phyloP scores from a whole-genome alignment of 2,888 invertebrate species.

The Branchellion lobata region DNA sequence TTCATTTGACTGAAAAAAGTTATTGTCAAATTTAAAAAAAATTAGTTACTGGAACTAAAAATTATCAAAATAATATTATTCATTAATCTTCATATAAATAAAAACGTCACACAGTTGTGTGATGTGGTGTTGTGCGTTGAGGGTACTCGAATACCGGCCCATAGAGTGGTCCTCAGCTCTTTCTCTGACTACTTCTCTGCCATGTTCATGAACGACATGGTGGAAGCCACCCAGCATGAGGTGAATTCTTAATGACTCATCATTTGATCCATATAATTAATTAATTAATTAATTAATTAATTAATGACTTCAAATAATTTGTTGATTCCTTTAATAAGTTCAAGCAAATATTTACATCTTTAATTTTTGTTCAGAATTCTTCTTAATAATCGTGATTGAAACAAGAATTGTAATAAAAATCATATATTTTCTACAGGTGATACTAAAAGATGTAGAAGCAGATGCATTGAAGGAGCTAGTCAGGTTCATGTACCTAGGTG shows the following conservation, averaged over 20 bases:
- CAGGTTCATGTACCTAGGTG: constrained; percentile 87
- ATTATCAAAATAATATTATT: not conserved
- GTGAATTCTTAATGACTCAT: too few relatives aligned
- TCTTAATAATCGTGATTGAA: too few relatives aligned
- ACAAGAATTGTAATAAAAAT: too few relatives aligned
- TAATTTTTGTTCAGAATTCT: too few relatives aligned
- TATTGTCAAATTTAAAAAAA: constrained; percentile 3
- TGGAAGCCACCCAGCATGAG: constrained; percentile 70
- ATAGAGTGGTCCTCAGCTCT: constrained; percentile 83
- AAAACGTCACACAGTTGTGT: constrained; percentile 67
- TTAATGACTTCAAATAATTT: not conserved
- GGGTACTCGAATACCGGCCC: constrained; percentile 72
- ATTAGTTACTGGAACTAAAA: not conserved
- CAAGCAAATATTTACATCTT: too few relatives aligned
- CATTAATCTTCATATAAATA: not conserved
- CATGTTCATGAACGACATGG: not conserved
- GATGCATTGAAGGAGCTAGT: constrained; percentile 81
- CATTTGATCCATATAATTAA: not conserved
- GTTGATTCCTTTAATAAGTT: too few relatives aligned
- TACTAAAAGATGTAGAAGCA: constrained; percentile 78
- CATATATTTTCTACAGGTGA: too few relatives aligned
- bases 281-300: not conserved
- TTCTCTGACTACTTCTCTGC: constrained; percentile 92
- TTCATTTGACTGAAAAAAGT: too few relatives aligned
- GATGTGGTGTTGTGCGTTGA: constrained; percentile 83